Conservation (phyloP, 2,797 vertebrate genomes). For the Eulemur rubriventer region DNA sequence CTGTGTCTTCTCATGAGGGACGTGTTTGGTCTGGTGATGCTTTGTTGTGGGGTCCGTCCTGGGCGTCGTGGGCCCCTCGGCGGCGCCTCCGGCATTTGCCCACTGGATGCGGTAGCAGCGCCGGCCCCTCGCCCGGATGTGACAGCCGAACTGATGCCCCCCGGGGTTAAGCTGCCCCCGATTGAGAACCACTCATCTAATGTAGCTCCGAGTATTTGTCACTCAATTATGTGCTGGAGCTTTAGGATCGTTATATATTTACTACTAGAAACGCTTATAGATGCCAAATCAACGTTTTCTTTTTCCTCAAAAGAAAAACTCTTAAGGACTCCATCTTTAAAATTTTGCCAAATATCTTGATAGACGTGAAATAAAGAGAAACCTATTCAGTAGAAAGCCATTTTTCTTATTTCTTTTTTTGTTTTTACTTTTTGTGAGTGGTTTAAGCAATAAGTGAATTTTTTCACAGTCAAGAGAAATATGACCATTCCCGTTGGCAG, state of each 20-base stretch:
- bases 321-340: neutral
- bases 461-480: neutral
- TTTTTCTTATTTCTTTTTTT: neutral
- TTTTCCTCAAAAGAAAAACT: neutral
- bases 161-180: neutral
- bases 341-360: neutral
- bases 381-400: neutral
- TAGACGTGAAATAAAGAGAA: neutral
- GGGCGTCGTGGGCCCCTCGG: accelerated
- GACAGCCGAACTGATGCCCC: neutral
- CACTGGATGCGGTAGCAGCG: accelerated
- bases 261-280: neutral
- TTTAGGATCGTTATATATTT: neutral
- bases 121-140: accelerated
- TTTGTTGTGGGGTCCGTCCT: neutral
- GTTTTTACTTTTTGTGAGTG: neutral
- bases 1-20: neutral
- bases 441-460: neutral
- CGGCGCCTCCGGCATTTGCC: neutral
- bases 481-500: neutral
- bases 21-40: neutral
- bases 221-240: neutral
- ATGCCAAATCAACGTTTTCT: neutral
- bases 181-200: neutral
- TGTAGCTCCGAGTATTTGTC: too few relatives aligned